Percentiles rank a stretch among this genome's conserved stretches.
These are phyloP conservation scores for Leucophenga montana DNA, from an alignment of 2,888 invertebrate genomes.

Conservation along the genomic window DNA sequence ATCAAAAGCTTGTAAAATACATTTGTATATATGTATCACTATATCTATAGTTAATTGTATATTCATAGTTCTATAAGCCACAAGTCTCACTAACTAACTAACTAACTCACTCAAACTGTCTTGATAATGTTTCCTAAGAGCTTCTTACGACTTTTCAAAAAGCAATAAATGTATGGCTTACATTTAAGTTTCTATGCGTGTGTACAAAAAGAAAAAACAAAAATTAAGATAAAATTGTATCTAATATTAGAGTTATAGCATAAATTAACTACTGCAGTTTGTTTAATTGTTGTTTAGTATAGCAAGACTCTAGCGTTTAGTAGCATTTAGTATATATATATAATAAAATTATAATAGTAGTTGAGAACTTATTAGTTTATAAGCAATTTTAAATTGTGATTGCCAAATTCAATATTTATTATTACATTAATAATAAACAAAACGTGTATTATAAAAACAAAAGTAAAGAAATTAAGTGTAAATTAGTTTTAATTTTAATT, in stretches of 20 bases:
- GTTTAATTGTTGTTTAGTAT: conserved; percentile 9
- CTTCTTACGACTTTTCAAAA: conserved; percentile 14
- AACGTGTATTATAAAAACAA: neutral
- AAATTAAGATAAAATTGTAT: conserved; percentile 8
- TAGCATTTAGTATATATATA: conserved; percentile 22
- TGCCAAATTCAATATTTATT: conserved; percentile 60
- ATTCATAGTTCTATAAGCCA: too few species aligned
- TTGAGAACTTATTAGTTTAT: conserved; percentile 61
- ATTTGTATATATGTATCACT: too few species aligned
- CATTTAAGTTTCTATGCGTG: conserved; percentile 33
- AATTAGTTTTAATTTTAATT: conserved; percentile 42
- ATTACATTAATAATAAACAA: conserved; percentile 23
- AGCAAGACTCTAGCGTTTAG: conserved; percentile 1
- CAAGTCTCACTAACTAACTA: too few species aligned
- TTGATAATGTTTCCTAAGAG: neutral
- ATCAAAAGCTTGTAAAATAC: too few species aligned
- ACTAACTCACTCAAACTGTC: too few species aligned
- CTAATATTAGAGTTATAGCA: too few species aligned
- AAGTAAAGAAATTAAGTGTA: neutral
- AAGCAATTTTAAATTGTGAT: conserved; percentile 66
- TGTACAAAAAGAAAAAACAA: conserved; percentile 37
- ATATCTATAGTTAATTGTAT: too few species aligned
- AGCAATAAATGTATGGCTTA: conserved; percentile 5
- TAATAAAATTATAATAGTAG: conserved; percentile 33
- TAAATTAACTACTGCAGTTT: too few species aligned